phyloP scores from a whole-genome alignment of 2,888 invertebrate genomes.

The Bunonema sp. region DNA sequence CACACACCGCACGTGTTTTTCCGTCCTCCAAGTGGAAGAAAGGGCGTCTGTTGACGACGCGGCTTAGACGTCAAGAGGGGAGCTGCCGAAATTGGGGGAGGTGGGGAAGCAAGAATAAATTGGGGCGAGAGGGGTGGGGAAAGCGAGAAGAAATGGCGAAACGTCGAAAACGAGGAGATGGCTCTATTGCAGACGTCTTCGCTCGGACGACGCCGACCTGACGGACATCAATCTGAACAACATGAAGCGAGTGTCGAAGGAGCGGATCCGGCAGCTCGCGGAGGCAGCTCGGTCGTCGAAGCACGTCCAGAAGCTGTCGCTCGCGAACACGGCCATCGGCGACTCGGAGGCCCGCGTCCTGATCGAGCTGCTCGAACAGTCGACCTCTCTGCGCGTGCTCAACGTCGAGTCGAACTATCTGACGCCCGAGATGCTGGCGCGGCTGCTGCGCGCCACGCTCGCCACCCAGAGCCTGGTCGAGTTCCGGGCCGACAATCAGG shows the following conservation, averaged over 20 bases:
- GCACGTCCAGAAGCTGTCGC: slow-evolving; percentile 71
- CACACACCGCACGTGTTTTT: too few species aligned
- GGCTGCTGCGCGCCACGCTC: slow-evolving; percentile 69
- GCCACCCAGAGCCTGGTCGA: slow-evolving; percentile 74
- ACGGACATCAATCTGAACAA: slow-evolving; percentile 96
- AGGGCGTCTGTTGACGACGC: too few species aligned
- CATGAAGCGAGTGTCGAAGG: slow-evolving; percentile 92
- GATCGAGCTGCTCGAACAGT: slow-evolving; percentile 39
- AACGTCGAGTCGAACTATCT: slow-evolving; percentile 82
- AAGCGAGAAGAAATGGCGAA: too few species aligned
- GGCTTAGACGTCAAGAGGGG: too few species aligned
- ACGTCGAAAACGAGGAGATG: too few species aligned
- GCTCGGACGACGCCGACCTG: slow-evolving; percentile 66
- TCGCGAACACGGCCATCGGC: slow-evolving; percentile 80
- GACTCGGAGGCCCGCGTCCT: slow-evolving; percentile 64
- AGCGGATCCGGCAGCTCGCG: slow-evolving; percentile 76
- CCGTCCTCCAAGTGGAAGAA: too few species aligned
- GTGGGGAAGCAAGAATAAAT: too few species aligned
- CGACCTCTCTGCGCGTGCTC: slow-evolving; percentile 48
- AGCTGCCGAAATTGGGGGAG: too few species aligned
- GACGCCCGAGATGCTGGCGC: slow-evolving; percentile 70
- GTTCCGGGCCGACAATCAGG: slow-evolving; percentile 93
- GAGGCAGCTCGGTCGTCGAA: slow-evolving; percentile 55
- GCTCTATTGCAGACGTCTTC: slow-evolving; percentile 51
- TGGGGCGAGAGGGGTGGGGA: too few species aligned